These are phyloP conservation scores for Argyresthia goedartella DNA, from an alignment of 2,888 invertebrate genomes.

Conservation along the genomic window DNA sequence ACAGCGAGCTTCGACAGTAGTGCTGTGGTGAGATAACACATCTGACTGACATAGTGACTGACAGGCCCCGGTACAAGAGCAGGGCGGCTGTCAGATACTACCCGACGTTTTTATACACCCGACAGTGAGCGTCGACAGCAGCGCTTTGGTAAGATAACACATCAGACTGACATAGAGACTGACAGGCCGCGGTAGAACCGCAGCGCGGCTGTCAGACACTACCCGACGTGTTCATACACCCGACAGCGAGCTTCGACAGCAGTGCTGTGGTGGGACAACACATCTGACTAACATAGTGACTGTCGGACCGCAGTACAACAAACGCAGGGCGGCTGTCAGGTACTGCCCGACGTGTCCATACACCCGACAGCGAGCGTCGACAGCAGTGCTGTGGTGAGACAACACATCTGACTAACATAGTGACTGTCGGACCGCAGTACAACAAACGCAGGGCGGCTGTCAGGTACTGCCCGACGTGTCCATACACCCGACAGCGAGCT, in stretches of 20 bases:
- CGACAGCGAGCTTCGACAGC: constrained; percentile 86
- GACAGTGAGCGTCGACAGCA: constrained; percentile 85
- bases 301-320: too few species aligned
- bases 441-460: too few species aligned
- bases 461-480: constrained; percentile 88
- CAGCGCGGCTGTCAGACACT: constrained; percentile 70
- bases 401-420: too few species aligned
- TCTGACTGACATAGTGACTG: too few species aligned
- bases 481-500: constrained; percentile 88
- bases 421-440: too few species aligned
- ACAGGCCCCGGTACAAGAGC: too few species aligned
- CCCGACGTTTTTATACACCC: constrained; percentile 96
- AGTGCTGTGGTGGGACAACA: constrained; percentile 90
- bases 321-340: too few species aligned
- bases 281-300: too few species aligned
- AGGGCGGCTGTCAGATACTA: constrained; percentile 77
- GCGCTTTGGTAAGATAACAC: constrained; percentile 92
- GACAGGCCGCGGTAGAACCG: too few species aligned
- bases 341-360: constrained; percentile 92
- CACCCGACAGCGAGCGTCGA: constrained; percentile 91
- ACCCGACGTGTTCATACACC: constrained; percentile 93
- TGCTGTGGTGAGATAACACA: constrained; percentile 89
- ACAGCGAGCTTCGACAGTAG: constrained; percentile 87
- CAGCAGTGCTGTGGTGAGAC: constrained; percentile 88
- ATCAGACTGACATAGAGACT: too few species aligned